A percentile compares a stretch with the other conserved stretches of the same genome.
phyloP scores from a whole-genome alignment of 2,888 invertebrate species.

The Liodrosophila aerea region DNA sequence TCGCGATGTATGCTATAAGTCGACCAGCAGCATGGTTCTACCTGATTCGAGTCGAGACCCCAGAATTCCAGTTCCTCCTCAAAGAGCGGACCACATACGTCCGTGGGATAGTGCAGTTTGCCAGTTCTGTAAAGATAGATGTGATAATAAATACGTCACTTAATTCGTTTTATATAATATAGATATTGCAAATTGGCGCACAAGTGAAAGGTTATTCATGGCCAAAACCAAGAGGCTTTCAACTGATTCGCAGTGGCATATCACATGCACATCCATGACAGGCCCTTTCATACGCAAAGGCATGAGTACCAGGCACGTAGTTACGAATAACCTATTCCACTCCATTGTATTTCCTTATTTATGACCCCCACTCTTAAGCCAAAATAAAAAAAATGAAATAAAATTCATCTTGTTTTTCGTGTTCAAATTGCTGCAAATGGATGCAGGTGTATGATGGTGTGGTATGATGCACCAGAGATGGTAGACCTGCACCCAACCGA shows the following conservation, averaged over 20 bases:
- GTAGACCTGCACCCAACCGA: too few relatives aligned
- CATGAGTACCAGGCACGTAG: neutral
- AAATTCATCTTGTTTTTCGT: constrained; percentile 13
- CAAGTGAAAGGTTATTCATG: constrained; percentile 1
- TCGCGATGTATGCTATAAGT: constrained; percentile 95
- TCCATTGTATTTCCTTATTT: constrained; percentile 11
- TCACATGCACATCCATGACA: constrained; percentile 39
- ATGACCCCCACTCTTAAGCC: constrained; percentile 24
- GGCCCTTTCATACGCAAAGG: constrained; percentile 32
- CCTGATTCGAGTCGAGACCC: constrained; percentile 98
- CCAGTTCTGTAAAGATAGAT: constrained; percentile 87
- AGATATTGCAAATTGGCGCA: too few relatives aligned
- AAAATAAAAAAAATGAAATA: too few relatives aligned
- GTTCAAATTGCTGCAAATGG: constrained; percentile 66
- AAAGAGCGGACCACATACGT: constrained; percentile 98
- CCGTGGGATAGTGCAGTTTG: constrained; percentile 97
- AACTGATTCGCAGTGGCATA: constrained; percentile 16
- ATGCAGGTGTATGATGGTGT: constrained; percentile 28
- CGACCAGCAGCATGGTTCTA: constrained; percentile 99
- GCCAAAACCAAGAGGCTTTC: neutral
- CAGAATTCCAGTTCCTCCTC: constrained; percentile 98
- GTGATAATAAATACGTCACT: neutral
- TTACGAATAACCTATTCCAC: neutral
- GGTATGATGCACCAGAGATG: constrained; percentile 4
- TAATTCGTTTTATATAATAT: neutral